A percentile compares a stretch with the other conserved stretches of the same genome.
Conservation (phyloP, 2,888 invertebrate genomes). For the Eupithecia subumbrata region DNA sequence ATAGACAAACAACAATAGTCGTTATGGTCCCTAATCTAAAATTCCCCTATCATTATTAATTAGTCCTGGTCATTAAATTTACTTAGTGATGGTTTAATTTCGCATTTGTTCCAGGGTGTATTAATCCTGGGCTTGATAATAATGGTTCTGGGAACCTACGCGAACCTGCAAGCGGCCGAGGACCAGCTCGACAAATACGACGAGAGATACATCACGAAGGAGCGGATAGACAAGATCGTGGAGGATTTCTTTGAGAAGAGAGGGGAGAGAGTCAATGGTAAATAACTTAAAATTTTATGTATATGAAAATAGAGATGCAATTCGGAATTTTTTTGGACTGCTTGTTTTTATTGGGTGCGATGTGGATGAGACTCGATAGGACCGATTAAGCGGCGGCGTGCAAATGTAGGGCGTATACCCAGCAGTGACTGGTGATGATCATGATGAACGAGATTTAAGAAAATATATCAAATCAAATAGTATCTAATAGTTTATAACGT, state of each 20-base stretch:
- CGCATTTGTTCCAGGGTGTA: slow-evolving; percentile 84
- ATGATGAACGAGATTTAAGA: background rate
- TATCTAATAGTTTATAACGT: no score
- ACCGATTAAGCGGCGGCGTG: no score
- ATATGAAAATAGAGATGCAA: background rate
- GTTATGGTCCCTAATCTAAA: background rate
- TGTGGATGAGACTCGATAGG: no score
- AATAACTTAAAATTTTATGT: slow-evolving; percentile 7
- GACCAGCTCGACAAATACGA: slow-evolving; percentile 67
- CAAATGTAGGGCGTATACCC: background rate
- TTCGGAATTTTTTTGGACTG: no score
- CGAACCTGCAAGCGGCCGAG: slow-evolving; percentile 91
- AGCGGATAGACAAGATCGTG: slow-evolving; percentile 73
- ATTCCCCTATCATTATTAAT: no score
- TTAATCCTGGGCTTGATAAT: slow-evolving; percentile 92
- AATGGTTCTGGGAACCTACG: slow-evolving; percentile 95
- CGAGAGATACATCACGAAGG: slow-evolving; percentile 69
- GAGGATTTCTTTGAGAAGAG: slow-evolving; percentile 75
- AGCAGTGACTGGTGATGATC: background rate
- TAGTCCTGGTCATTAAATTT: background rate
- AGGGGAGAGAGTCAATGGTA: slow-evolving; percentile 60
- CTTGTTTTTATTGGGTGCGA: no score
- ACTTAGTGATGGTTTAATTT: background rate
- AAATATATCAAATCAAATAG: no score
- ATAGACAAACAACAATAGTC: no score